These are phyloP conservation scores for Luffia ferchaultella DNA, from an alignment of 2,888 invertebrate genomes.

Conservation along the genomic window DNA sequence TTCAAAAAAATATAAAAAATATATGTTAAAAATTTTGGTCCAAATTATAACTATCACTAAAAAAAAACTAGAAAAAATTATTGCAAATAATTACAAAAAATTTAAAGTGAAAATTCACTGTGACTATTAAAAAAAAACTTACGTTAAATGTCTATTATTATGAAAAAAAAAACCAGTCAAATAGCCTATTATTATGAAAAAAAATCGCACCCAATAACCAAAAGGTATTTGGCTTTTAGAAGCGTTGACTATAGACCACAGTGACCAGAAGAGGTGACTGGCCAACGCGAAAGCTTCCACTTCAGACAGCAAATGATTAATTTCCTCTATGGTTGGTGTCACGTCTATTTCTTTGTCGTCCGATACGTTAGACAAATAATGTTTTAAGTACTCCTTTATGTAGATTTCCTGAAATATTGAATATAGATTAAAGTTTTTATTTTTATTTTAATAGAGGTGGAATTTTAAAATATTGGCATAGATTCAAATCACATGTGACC, in stretches of 20 bases:
- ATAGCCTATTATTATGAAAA: no score
- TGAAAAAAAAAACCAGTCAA: no score
- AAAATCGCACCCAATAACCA: constrained; percentile 89
- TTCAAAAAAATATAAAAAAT: no score
- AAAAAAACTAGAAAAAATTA: no score
- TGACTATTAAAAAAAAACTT: no score
- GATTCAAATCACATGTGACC: no score
- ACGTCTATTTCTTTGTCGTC: constrained; percentile 26
- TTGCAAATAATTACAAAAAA: no score
- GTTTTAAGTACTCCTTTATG: constrained; percentile 52
- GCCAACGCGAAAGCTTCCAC: constrained; percentile 85
- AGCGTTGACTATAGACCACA: constrained; percentile 93
- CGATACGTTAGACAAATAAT: constrained; percentile 25
- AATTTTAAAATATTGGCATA: no score
- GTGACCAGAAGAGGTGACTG: constrained; percentile 92
- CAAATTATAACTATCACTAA: no score
- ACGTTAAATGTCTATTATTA: no score
- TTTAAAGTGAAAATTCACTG: no score
- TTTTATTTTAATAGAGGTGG: not conserved
- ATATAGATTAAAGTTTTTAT: not conserved
- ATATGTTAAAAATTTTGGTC: no score
- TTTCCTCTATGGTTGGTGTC: constrained; percentile 52
- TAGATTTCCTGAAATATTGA: constrained; percentile 65
- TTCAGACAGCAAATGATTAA: constrained; percentile 75
- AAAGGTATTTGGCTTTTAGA: constrained; percentile 90